Evolutionary conservation across 2,888 invertebrate genomes (phyloP), one percentile per base, ranked within the genome.

Genomic region (Erebia ligea): DNA sequence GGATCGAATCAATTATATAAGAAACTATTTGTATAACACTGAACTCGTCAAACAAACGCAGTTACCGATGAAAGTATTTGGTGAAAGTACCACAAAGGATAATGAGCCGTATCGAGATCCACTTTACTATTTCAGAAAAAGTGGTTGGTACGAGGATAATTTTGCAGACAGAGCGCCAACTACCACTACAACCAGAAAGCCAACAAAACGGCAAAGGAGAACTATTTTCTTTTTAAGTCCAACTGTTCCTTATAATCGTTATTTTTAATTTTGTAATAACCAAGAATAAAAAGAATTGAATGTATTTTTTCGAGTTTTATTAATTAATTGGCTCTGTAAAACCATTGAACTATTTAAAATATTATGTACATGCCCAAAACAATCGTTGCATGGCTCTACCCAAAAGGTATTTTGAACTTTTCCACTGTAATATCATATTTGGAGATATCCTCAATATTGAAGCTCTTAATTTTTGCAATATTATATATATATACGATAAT

Each of bases 221-320:
- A 91, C 91, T 0, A 82, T 92, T 71, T 91, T 90, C 78, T 92
- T 90, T 76, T 80, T 88, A 69, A 92, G 91, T 72, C 92, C 92
- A 0, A 91, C 91, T 34, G 82, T 81, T 69, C 84, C 88, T 1
- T 87, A 87, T 69, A 85, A 86, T 72, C 78, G 80, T 73, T 90
- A 87, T 79, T 85, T 86, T 81, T 87, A 85, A 83, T 48, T 45
- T 42, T 61, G 19, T 61, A 61, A 40, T 11, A 34, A 34, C 1
- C 19, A 54, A 17, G 3, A 59, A 17, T 10, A 40, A 17, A 45
- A 61, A 45, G 15, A 34, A 34, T 25, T 59, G n/a, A 15, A n/a
- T 17, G 42, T 3, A 17, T 17, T 17, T 10, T 40, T 13, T 50
- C 5, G 15, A 15, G 21, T 19, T 54, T 52, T 54, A 54, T 54